These are phyloP conservation scores for Myotis myotis DNA, from an alignment of 2,797 vertebrate genomes.

Conservation along the genomic window DNA sequence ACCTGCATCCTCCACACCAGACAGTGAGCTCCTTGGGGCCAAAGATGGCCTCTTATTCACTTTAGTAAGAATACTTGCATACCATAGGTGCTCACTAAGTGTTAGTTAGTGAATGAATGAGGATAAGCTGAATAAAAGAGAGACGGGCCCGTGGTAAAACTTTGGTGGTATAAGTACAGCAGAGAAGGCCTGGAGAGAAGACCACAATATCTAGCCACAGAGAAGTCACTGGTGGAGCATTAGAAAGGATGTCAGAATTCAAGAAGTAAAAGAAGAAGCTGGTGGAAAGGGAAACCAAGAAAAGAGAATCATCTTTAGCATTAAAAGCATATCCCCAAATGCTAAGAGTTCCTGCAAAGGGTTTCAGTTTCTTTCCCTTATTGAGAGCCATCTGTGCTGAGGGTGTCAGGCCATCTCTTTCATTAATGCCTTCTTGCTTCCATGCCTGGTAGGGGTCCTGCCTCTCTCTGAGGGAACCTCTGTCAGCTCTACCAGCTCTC, in stretches of 20 bases:
- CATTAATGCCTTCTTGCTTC: background rate
- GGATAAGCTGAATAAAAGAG: background rate
- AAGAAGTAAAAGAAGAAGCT: constrained; percentile 41
- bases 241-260: constrained; percentile 27
- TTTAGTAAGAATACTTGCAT: background rate
- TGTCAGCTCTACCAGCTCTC: background rate
- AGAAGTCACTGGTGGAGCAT: background rate
- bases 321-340: background rate
- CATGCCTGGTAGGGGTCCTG: background rate
- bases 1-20: background rate
- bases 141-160: background rate
- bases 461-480: background rate
- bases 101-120: background rate
- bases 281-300: background rate
- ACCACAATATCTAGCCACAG: background rate
- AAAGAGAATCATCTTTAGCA: background rate
- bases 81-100: background rate
- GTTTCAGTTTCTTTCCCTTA: background rate
- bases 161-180: background rate
- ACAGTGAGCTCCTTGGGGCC: background rate
- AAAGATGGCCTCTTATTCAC: background rate
- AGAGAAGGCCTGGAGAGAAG: background rate
- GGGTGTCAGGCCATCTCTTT: background rate
- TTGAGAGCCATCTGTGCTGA: too few relatives aligned
- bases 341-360: background rate